Evolutionary conservation across 2,888 invertebrate genomes (phyloP).

Genomic region (Carterocephalus palaemon): DNA sequence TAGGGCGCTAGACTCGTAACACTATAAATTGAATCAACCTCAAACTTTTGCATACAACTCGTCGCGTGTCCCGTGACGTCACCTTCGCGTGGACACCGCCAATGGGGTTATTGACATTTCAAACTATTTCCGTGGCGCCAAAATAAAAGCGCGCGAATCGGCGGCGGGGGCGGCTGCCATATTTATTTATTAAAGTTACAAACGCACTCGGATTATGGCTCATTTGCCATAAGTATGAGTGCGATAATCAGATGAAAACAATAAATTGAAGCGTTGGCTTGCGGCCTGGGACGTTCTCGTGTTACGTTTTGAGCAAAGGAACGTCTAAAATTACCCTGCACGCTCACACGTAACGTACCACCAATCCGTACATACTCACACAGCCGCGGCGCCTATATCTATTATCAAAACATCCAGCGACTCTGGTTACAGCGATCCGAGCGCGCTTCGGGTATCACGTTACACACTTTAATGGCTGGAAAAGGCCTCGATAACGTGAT

Average conservation of each 20-base stretch:
- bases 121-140: conserved; percentile 75
- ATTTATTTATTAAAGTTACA: conserved; percentile 38
- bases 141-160: conserved; percentile 69
- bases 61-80: conserved; percentile 67
- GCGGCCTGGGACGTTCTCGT: conserved; percentile 76
- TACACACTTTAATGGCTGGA: conserved; percentile 79
- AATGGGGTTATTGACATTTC: conserved; percentile 75
- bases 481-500: conserved; percentile 79
- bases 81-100: conserved; percentile 63
- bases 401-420: conserved; percentile 78
- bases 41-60: conserved; percentile 59
- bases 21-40: conserved; percentile 71
- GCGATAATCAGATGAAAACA: conserved; percentile 73
- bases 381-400: conserved; percentile 69
- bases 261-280: conserved; percentile 74
- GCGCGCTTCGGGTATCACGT: conserved; percentile 77
- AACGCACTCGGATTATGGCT: conserved; percentile 31
- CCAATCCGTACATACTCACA: conserved; percentile 60
- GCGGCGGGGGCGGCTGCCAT: conserved; percentile 46
- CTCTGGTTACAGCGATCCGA: conserved; percentile 77
- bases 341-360: conserved; percentile 55
- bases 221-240: conserved; percentile 49
- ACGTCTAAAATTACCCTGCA: conserved; percentile 78
- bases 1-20: conserved; percentile 55
- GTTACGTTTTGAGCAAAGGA: conserved; percentile 79